Conservation (phyloP, 2,113 vertebrate species). For the Pandion haliaetus region DNA sequence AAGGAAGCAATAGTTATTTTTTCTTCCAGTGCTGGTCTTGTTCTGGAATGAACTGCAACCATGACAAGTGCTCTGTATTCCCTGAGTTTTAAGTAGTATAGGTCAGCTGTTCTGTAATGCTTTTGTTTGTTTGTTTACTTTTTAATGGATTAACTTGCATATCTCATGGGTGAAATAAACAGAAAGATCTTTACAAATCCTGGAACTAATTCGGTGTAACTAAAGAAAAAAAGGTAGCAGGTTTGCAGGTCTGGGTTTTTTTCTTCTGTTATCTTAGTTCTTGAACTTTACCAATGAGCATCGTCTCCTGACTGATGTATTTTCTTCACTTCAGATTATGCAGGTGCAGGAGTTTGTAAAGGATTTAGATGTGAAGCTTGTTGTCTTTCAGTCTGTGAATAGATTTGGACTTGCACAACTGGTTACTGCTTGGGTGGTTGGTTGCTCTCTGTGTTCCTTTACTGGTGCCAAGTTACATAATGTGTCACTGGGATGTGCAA, state of each 20-base stretch:
- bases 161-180: not conserved
- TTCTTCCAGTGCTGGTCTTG: not conserved
- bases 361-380: not conserved
- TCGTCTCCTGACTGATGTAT: not conserved
- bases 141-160: not conserved
- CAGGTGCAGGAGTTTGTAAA: not conserved
- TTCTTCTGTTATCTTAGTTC: not conserved
- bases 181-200: not conserved
- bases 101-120: not conserved
- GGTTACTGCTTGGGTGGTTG: not conserved
- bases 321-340: not conserved
- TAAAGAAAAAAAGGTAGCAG: not conserved
- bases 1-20: not conserved
- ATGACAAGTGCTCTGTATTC: not conserved
- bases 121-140: not conserved
- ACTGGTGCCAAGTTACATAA: not conserved
- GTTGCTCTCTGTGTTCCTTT: conserved; percentile 22
- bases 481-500: not conserved
- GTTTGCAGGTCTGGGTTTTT: not conserved
- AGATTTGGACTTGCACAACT: not conserved
- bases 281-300: not conserved
- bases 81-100: not conserved
- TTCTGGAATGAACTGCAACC: not conserved
- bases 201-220: not conserved
- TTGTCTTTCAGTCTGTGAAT: not conserved